Conservation (phyloP, 2,888 invertebrate species). For the Mesorhabditis spiculigera region DNA sequence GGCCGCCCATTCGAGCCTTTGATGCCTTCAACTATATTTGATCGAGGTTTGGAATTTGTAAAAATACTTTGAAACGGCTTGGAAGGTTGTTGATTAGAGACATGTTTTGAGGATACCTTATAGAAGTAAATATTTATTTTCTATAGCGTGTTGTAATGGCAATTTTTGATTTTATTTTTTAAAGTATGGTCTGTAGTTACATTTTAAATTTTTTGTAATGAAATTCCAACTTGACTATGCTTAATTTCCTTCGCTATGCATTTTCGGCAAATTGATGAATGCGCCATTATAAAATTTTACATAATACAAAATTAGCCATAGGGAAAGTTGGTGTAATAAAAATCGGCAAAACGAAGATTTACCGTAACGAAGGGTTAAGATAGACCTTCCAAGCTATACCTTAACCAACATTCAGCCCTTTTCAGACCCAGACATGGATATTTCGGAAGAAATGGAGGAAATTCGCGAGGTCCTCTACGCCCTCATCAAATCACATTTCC, state of each 20-base stretch:
- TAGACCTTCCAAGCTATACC: neutral
- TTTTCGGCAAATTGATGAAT: too few relatives aligned
- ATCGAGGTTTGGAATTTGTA: constrained; percentile 20
- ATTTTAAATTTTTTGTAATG: too few relatives aligned
- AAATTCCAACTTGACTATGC: too few relatives aligned
- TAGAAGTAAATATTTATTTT: neutral
- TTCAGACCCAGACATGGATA: constrained; percentile 42
- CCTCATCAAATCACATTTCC: constrained; percentile 41
- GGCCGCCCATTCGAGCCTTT: constrained; percentile 11
- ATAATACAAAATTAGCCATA: too few relatives aligned
- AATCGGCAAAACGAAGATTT: too few relatives aligned
- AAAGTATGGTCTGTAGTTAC: too few relatives aligned
- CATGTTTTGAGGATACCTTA: neutral
- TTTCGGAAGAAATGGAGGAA: constrained; percentile 49
- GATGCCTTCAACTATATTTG: constrained; percentile 37
- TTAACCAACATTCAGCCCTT: neutral
- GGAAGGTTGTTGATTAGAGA: neutral
- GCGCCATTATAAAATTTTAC: too few relatives aligned
- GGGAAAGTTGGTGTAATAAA: too few relatives aligned
- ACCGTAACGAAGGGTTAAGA: too few relatives aligned
- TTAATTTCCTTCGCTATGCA: too few relatives aligned
- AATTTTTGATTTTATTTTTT: neutral
- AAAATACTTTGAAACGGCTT: neutral
- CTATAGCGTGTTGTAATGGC: neutral
- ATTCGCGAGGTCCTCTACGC: constrained; percentile 44